These are phyloP conservation scores for Xyrauchen texanus DNA, from an alignment of 2,113 vertebrate species.

Conservation along the genomic window DNA sequence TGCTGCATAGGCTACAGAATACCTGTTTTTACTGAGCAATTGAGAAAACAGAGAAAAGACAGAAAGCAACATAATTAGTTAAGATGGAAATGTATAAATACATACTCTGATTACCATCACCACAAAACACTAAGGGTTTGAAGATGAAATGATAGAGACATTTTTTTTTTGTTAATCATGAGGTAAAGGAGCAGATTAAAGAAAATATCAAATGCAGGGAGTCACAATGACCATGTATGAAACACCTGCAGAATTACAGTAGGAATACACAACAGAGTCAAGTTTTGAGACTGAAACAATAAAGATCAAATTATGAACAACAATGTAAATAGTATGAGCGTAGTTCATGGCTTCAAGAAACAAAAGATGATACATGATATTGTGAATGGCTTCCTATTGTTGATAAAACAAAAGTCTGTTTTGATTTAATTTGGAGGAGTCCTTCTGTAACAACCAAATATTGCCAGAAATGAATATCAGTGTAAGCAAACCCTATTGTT, in stretches of 20 bases:
- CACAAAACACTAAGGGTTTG: slow-evolving; percentile 44
- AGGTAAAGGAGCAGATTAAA: slow-evolving; percentile 3
- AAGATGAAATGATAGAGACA: slow-evolving; percentile 34
- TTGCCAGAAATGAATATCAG: too few relatives aligned
- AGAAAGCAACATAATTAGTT: not conserved
- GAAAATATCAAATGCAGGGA: slow-evolving; percentile 43
- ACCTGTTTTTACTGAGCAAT: slow-evolving; percentile 82
- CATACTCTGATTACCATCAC: not conserved
- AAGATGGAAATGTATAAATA: not conserved
- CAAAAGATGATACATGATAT: too few relatives aligned
- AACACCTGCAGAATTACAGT: too few relatives aligned
- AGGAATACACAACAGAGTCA: too few relatives aligned
- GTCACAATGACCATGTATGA: not conserved
- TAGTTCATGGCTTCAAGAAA: too few relatives aligned
- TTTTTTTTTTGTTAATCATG: slow-evolving; percentile 49
- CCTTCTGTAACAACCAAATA: too few relatives aligned
- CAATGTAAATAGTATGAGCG: too few relatives aligned
- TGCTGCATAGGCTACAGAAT: slow-evolving; percentile 93
- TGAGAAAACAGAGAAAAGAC: slow-evolving; percentile 19
- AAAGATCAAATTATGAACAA: too few relatives aligned
- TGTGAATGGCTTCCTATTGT: too few relatives aligned
- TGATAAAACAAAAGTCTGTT: too few relatives aligned
- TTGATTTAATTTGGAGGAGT: too few relatives aligned
- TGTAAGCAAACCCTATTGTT: not conserved
- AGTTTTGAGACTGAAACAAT: too few relatives aligned